A percentile compares a stretch with the other conserved stretches of the same genome.
Evolutionary conservation across 2,888 invertebrate species (phyloP).

Genomic region (Macrophya annulata): DNA sequence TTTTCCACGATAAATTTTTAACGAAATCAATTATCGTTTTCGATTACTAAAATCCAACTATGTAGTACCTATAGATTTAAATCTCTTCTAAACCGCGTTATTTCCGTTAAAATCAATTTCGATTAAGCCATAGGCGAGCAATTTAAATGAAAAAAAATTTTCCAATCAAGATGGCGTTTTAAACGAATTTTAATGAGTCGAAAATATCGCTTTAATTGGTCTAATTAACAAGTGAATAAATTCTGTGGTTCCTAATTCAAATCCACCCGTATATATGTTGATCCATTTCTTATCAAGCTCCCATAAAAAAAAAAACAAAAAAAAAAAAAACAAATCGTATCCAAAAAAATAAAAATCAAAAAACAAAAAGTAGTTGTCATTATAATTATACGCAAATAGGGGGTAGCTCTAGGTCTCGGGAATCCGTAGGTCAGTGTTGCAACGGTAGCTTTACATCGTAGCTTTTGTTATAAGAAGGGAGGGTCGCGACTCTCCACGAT

Average conservation of each 20-base stretch:
- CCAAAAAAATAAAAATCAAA: slow-evolving; percentile 2
- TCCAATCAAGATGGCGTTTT: neutral
- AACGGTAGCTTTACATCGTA: slow-evolving; percentile 9
- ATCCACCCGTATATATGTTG: too few relatives aligned
- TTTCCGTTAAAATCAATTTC: too few relatives aligned
- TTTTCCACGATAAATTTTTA: too few relatives aligned
- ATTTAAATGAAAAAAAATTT: neutral
- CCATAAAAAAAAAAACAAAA: neutral
- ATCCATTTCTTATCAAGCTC: neutral
- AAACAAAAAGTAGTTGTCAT: neutral
- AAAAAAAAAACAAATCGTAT: too few relatives aligned
- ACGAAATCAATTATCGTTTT: neutral
- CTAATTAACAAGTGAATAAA: neutral
- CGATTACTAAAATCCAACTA: too few relatives aligned
- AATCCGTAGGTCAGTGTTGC: slow-evolving; percentile 50
- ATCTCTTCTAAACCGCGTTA: too few relatives aligned
- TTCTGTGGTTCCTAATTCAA: neutral
- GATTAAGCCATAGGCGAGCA: neutral
- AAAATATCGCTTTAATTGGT: neutral
- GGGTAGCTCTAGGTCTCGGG: neutral
- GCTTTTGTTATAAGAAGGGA: slow-evolving; percentile 27
- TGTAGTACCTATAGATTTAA: too few relatives aligned
- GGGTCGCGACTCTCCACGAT: slow-evolving; percentile 25
- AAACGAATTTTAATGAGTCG: neutral
- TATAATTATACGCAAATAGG: neutral